Evolutionary conservation across 2,797 vertebrate species (phyloP).

Genomic region (Coregonus suidteri): DNA sequence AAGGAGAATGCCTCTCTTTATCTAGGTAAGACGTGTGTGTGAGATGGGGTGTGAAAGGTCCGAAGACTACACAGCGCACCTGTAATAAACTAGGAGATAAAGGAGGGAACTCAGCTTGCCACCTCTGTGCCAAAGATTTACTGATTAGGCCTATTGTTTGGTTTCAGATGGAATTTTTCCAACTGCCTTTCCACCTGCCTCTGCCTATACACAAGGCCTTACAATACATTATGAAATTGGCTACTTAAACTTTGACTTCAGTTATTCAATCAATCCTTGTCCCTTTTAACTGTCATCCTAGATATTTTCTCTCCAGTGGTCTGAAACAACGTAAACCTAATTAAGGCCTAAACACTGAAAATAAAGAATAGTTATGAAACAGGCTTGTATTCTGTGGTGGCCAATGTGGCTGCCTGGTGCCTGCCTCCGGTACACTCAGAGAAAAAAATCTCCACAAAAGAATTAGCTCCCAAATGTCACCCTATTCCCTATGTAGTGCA

Average conservation of each 20-base stretch:
- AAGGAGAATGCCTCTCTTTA: constrained; percentile 98
- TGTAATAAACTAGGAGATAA: too few relatives aligned
- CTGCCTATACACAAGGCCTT: background rate
- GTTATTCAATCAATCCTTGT: background rate
- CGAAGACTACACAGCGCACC: too few relatives aligned
- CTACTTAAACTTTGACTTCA: background rate
- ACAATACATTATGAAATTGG: background rate
- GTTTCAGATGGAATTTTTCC: background rate
- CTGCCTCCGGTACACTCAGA: too few relatives aligned
- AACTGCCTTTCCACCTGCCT: background rate
- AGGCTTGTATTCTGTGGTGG: background rate
- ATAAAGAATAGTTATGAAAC: background rate
- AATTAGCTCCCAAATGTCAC: too few relatives aligned
- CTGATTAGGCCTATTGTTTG: too few relatives aligned
- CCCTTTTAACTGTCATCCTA: background rate
- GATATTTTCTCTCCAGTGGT: background rate
- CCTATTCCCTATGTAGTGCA: too few relatives aligned
- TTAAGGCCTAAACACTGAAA: background rate
- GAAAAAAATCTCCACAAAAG: too few relatives aligned
- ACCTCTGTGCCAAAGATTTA: too few relatives aligned
- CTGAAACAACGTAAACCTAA: background rate
- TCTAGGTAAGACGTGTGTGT: constrained; percentile 80
- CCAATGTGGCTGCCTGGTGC: background rate
- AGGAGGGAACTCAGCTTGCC: too few relatives aligned
- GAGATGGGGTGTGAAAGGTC: background rate